Percentiles rank a stretch among this genome's conserved stretches.
Conservation (phyloP, 2,888 invertebrate species). For the Temnothorax unifasciatus region DNA sequence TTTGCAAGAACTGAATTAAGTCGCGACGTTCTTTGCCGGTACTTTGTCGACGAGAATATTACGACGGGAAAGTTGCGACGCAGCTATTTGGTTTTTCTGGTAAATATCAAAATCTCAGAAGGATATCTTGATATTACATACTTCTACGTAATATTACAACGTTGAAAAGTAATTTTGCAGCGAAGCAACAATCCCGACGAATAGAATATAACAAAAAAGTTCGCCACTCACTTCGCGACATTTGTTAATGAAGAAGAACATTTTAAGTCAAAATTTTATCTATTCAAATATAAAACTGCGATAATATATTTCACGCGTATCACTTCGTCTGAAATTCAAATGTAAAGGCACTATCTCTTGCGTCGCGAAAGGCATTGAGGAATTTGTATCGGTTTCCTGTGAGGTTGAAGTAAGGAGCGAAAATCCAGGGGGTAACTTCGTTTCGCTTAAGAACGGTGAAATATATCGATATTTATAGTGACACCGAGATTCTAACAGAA, state of each 20-base stretch:
- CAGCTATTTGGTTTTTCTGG: neutral
- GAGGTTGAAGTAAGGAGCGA: neutral
- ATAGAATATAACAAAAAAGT: neutral
- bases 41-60: conserved; percentile 21
- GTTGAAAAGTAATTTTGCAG: neutral
- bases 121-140: neutral
- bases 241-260: neutral
- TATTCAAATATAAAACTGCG: neutral
- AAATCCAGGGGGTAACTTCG: conserved; percentile 8
- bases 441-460: neutral
- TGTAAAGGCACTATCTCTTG: neutral
- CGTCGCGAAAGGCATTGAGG: neutral
- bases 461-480: neutral
- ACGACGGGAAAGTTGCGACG: neutral
- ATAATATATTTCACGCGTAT: neutral
- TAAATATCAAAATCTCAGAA: conserved; percentile 18
- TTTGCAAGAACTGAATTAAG: conserved; percentile 21
- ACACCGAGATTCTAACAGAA: conserved; percentile 3
- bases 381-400: conserved; percentile 1
- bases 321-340: neutral
- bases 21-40: neutral
- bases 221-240: neutral
- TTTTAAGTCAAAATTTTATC: neutral
- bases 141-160: conserved; percentile 22
- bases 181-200: neutral